A percentile compares a stretch with the other conserved stretches of the same genome.
phyloP scores from a whole-genome alignment of 2,888 invertebrate genomes.

The Tribolium freemani region DNA sequence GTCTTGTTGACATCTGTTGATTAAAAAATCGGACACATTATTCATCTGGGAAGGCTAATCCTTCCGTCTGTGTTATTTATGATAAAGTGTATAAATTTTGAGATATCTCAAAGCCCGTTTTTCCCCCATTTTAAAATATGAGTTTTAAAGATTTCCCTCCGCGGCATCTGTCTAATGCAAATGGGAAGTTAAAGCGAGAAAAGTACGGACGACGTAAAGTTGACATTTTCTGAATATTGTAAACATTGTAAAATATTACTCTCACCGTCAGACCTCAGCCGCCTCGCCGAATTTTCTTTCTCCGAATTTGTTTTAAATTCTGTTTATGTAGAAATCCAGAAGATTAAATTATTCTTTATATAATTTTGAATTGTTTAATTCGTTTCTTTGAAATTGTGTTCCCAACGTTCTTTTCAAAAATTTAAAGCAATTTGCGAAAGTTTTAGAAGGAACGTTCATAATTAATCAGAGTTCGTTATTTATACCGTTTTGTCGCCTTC shows the following conservation, averaged over 20 bases:
- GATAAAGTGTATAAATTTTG: neutral
- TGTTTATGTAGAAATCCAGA: constrained; percentile 34
- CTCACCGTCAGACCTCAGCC: constrained; percentile 16
- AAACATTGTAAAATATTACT: constrained; percentile 40
- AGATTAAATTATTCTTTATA: constrained; percentile 27
- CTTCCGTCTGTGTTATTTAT: neutral
- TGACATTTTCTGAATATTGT: constrained; percentile 26
- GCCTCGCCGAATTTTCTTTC: constrained; percentile 11
- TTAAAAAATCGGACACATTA: neutral
- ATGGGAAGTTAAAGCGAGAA: constrained; percentile 25
- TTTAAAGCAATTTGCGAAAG: neutral
- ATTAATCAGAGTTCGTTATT: neutral
- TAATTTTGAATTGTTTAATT: constrained; percentile 12
- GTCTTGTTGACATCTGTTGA: constrained; percentile 2
- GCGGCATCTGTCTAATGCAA: constrained; percentile 12
- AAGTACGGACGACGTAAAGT: constrained; percentile 24
- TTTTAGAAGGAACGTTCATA: neutral
- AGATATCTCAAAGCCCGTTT: constrained; percentile 8
- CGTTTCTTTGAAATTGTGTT: neutral
- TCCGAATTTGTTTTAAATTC: constrained; percentile 28
- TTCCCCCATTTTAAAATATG: constrained; percentile 14
- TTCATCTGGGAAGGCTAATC: neutral
- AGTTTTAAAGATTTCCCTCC: neutral
- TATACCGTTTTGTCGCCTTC: neutral
- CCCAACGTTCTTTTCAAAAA: neutral